Percentiles rank a stretch among this genome's conserved stretches.
Evolutionary conservation across 2,888 invertebrate species (phyloP).

Genomic region (Dysmachus trigonus): DNA sequence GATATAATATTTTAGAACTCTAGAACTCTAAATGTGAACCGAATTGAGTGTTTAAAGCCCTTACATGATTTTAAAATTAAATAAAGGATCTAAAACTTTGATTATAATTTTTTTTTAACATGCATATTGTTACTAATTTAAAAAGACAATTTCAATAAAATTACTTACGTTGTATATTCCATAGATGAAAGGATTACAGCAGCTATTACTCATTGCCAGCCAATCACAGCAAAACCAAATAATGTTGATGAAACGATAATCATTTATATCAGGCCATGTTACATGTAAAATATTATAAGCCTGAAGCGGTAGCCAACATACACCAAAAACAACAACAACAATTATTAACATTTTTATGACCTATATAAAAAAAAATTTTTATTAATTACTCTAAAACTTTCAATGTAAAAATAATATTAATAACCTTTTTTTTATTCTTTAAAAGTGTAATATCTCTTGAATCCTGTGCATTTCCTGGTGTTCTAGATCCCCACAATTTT

Average conservation of each 20-base stretch:
- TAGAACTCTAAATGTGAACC: too few species aligned
- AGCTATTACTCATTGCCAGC: conserved; percentile 90
- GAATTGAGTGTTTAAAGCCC: too few species aligned
- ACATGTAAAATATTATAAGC: conserved; percentile 78
- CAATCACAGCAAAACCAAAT: conserved; percentile 88
- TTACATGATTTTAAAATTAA: too few species aligned
- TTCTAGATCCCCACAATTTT: conserved; percentile 80
- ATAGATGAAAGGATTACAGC: conserved; percentile 90
- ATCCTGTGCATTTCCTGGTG: conserved; percentile 82
- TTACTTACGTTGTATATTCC: conserved; percentile 86
- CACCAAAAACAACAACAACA: conserved; percentile 81
- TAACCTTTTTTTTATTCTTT: conserved; percentile 84
- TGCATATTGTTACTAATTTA: too few species aligned
- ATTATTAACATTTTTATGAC: conserved; percentile 90
- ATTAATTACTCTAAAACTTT: neutral
- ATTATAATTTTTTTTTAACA: too few species aligned
- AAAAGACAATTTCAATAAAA: neutral
- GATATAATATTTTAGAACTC: too few species aligned
- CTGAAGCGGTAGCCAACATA: conserved; percentile 86
- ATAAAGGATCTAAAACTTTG: too few species aligned
- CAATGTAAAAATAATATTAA: conserved; percentile 46
- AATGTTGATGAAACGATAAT: conserved; percentile 83
- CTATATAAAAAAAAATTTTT: conserved; percentile 66
- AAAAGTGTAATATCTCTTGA: conserved; percentile 80
- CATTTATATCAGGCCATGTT: conserved; percentile 75